phyloP scores from a whole-genome alignment of 2,888 invertebrate species.

The Crepidodera aurea region DNA sequence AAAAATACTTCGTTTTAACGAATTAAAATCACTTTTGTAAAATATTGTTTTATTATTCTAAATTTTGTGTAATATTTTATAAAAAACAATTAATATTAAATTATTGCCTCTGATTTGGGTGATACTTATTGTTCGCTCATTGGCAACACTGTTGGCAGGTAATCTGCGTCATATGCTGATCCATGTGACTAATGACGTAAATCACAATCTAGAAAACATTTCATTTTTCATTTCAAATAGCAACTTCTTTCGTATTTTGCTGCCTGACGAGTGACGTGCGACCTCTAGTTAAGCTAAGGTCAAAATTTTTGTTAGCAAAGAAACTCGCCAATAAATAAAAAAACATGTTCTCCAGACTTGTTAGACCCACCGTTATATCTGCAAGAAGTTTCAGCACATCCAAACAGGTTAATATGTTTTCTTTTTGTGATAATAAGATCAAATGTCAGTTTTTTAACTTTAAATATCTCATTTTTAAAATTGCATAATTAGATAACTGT shows the following conservation, averaged over 20 bases:
- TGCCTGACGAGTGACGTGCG: background rate
- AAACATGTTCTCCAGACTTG: conserved; percentile 70
- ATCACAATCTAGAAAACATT: background rate
- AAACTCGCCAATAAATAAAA: conserved; percentile 2
- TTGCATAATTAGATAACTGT: background rate
- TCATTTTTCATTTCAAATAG: background rate
- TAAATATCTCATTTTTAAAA: background rate
- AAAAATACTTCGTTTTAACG: too few species aligned
- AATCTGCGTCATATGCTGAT: too few species aligned
- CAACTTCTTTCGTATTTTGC: background rate
- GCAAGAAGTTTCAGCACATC: conserved; percentile 52
- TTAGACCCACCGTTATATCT: conserved; percentile 62
- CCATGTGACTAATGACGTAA: conserved; percentile 4
- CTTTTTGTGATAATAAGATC: background rate
- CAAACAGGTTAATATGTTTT: conserved; percentile 47
- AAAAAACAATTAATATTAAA: too few species aligned
- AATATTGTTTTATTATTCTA: too few species aligned
- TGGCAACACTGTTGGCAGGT: too few species aligned
- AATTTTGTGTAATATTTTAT: too few species aligned
- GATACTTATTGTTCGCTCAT: too few species aligned
- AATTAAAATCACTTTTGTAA: too few species aligned
- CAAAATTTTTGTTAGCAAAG: background rate
- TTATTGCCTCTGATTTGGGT: too few species aligned
- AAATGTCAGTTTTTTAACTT: background rate
- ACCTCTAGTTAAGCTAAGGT: conserved; percentile 17